Evolutionary conservation across 2,113 vertebrate genomes (phyloP), one percentile per base, ranked within the genome.

Genomic region (Saccopteryx bilineata): DNA sequence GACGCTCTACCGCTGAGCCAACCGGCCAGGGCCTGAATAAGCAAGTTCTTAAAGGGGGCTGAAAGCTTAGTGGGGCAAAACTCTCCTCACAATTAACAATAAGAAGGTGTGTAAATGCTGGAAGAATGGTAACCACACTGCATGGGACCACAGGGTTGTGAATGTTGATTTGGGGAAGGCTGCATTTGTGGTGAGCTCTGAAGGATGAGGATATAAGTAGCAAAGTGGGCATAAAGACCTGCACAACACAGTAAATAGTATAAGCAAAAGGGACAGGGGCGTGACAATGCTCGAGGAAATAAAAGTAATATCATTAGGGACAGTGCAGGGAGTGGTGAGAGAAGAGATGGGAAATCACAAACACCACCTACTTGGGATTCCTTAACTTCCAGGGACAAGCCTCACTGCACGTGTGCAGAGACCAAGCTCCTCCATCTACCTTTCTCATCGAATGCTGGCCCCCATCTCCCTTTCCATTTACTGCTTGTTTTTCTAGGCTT

Each of bases 381-480:
- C 48, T 66, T 72, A 10, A 6, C 24, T 39, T 48, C 12, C 0
- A 26, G 2, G 31, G n/a, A n/a, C 56, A 91, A 23, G 48, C 39
- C 46, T 69, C 33, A 5, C 26, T 71, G 19, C 9, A 8, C 58
- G n/a, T 6, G 7, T 13, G 9, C 52, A n/a, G 33, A 15, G 7
- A 46, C 33, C 39, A 7, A 48, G 31, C n/a, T 39, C 7, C 4
- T 28, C 78, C 7, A 5, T 28, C 78, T 6, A 1, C 14, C 78
- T 48, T 58, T 15, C 50, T 56, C 28, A 1, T 14, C 48, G 2
- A 48, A 11, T n/a, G 9, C 52, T 0, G 0, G 17, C 46, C 56
- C 28, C 68, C 31, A 12, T n/a, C 48, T 48, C 88, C 56, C 48
- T 13, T 68, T 23, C 52, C 31, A 24, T 21, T 58, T 75, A 23